Base-by-base conservation (phyloP, 2,888 invertebrate genomes). In the Drosophila borealis region DNA sequence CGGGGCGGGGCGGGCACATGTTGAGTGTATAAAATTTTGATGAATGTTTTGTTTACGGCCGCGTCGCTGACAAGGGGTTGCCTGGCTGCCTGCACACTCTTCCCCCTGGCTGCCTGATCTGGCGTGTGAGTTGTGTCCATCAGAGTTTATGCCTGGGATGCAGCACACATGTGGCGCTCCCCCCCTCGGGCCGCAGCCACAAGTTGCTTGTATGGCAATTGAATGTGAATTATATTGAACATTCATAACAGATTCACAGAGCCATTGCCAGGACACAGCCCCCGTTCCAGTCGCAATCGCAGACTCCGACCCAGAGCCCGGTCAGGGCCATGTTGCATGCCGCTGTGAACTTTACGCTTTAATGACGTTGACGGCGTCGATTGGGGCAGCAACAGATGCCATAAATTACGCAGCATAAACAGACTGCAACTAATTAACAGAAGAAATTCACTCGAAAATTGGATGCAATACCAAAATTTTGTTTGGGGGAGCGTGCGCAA, bases 11-110 rank as follows among this genome's bases (percentile, higher is more conserved):
- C 53, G 48, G 87, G 74, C 84, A 85, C 80, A 85, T 85, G 88
- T 87, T 85, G 85, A 87, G 82, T 87, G 82, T 80, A 85, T 85
- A 82, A 80, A 80, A 82, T 84, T 71, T 85, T 85, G 85, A 85
- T 85, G 85, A 85, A 85, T 85, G 85, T 84, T 85, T 85, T 85
- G 88, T 84, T 85, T 85, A 80, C 78, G 74, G 69, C 68, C 65
- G 69, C 66, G 65, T 45, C 42, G 56, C 59, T 56, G 57, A 56
- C 77, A 79, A 70, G 81, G 83, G 79, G 74, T 74, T 74, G 70
- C 70, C 51, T 67, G 73, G 66, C 69, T 29, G 73, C 70, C 69
- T 17, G 51, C 59, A 21, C 44, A 42, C 17, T 55, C 11, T 21
- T 36, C 55, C 44, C 74, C 56, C 63, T 54, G 54, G 33, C 41